Evolutionary conservation across 1,140 invertebrate genomes (phyloP), one percentile per base, ranked within the genome.

Genomic region (Dinothrombium tinctorium): DNA sequence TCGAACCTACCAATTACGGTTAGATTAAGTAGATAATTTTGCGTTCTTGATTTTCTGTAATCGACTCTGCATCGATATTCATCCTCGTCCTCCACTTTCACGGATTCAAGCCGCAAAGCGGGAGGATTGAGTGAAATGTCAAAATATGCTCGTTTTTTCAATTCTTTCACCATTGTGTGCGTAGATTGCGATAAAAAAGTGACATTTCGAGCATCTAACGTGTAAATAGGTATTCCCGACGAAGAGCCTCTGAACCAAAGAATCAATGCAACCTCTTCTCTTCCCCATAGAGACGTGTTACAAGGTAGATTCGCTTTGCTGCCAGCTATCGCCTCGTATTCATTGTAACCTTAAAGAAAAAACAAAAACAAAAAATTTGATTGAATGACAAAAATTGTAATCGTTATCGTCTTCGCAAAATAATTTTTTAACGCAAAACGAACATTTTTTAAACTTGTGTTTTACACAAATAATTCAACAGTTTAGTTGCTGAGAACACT

Each of bases 31-130:
- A 42, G 37, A 35, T 43, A 49, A 32, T 50, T 45, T 22, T 45
- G 68, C 3, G 81, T 84, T 0, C 78, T 78, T 8, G 79, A 81
- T 53, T 80, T 79, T 52, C 71, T 72, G 58, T 83, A 84, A 56
- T 86, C 82, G 3, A 84, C 80, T 42, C 82, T 65, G 56, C 81
- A 86, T 41, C 79, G 78, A 54, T 84, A 86, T 44, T 80, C 66
- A 11, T 78, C 81, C 53, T 79, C 76, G 55, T 86, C 82, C 47
- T 73, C 69, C 44, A 62, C 59, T 48, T 74, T 69, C 11, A 83
- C 75, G 19, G 72, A 70, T 48, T 76, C 72, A 24, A 87, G 62
- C 26, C 71, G 71, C 12, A 87, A 63, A 6, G 71, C 66, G 0
- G 79, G 76, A 2, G 79, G 66, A 8, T 40, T 33, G 6, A 14